Base-by-base conservation (phyloP, 1,140 invertebrate species). In the Gonioctena quinquepunctata region DNA sequence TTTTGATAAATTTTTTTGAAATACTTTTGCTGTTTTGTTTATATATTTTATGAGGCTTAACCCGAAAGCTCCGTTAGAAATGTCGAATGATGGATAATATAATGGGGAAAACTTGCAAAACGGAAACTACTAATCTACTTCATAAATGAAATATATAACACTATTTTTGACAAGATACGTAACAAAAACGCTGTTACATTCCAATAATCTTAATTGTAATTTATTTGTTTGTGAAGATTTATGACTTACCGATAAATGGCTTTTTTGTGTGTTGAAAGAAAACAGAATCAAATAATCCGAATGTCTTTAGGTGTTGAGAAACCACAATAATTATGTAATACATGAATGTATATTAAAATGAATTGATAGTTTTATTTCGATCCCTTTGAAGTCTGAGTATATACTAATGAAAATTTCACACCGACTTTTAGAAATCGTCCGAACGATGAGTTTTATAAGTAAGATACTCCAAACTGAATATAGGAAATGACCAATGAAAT, bases 301-400 rank as follows among this genome's bases (percentile, higher is more conserved):
- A 79, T 79, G 74, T 79, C 76, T 79, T 76, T 77, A 76, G 76
- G 74, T 77, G 77, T 79, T 74, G 69, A 75, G 16, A 76, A 69
- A 74, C 76, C 77, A 78, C 78, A 79, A 79, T 78, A 79, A 79
- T 78, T 79, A 79, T 78, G 78, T 78, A 79, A 78, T 77, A 77
- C 77, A 79, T 79, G 73, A 79, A 78, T 79, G 78, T 79, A 79
- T 79, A 78, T 66, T 74, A 72, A 66, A 72, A 57, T 70, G 68
- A 72, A 76, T 70, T 50, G 71, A 42, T 48, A 23, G 16, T 62
- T 42, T 19, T 42, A n/a, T 19, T 62, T 62, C 16, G 18, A 54
- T n/a, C n/a, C n/a, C n/a, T n/a, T n/a, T n/a, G n/a, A n/a, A n/a
- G n/a, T n/a, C n/a, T n/a, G n/a, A n/a, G n/a, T n/a, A n/a, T n/a